These are phyloP conservation scores for Anseranas semipalmata DNA, from an alignment of 2,113 vertebrate genomes.

Conservation along the genomic window DNA sequence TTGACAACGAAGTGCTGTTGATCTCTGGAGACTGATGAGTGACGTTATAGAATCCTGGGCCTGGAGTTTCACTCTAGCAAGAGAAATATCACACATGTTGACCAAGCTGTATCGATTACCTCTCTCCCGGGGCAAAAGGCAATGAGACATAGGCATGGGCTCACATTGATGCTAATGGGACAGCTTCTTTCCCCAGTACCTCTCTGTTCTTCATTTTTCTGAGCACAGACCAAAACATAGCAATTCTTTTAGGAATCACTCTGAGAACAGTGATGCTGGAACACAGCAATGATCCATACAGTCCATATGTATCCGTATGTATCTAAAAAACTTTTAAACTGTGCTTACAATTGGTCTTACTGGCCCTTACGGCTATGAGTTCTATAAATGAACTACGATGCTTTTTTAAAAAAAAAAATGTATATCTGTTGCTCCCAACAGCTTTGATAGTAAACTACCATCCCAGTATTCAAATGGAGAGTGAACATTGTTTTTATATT, in stretches of 20 bases:
- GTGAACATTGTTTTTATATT: not conserved
- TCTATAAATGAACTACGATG: not conserved
- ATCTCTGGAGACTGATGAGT: conserved; percentile 57
- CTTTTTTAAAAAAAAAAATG: no score
- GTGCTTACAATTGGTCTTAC: not conserved
- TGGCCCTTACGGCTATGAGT: not conserved
- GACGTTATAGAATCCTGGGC: conserved; percentile 76
- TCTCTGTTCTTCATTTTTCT: not conserved
- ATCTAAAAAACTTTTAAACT: not conserved
- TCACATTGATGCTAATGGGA: not conserved
- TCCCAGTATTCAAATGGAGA: not conserved
- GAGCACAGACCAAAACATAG: not conserved
- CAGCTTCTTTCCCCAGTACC: not conserved
- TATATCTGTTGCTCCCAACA: not conserved
- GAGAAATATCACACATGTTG: not conserved
- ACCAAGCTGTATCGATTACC: not conserved
- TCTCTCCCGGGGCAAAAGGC: not conserved
- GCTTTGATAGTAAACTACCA: not conserved
- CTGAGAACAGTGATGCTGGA: not conserved
- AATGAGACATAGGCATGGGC: not conserved
- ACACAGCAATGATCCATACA: not conserved
- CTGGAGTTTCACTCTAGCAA: conserved; percentile 78
- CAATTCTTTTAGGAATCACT: not conserved
- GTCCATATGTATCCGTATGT: not conserved
- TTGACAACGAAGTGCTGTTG: conserved; percentile 78